A percentile compares a stretch with the other conserved stretches of the same genome.
These are phyloP conservation scores for Hymenochirus boettgeri DNA, from an alignment of 2,113 vertebrate species.

Conservation along the genomic window DNA sequence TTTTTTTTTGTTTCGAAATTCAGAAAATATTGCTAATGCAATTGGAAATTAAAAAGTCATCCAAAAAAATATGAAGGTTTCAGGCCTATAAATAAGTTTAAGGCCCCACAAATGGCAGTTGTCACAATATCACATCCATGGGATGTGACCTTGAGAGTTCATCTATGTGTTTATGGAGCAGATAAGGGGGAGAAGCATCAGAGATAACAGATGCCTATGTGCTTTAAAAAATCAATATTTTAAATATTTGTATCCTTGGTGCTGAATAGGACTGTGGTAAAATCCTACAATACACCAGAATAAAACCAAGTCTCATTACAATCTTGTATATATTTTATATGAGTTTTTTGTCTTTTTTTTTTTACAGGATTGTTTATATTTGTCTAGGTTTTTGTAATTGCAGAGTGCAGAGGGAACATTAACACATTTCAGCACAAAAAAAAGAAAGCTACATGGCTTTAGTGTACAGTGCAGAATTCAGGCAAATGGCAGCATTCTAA, in stretches of 20 bases:
- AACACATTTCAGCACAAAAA: constrained; percentile 2
- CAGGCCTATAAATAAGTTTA: neutral
- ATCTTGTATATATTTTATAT: neutral
- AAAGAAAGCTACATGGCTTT: neutral
- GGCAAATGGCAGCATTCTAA: constrained; percentile 9
- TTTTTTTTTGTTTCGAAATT: no score
- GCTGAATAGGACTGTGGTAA: neutral
- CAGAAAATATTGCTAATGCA: no score
- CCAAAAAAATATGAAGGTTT: neutral
- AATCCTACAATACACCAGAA: neutral
- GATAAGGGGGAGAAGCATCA: neutral
- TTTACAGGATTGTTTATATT: neutral
- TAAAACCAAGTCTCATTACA: neutral
- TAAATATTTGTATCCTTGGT: neutral
- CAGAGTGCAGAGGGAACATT: neutral
- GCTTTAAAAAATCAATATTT: neutral
- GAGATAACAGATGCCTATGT: neutral
- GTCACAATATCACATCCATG: neutral
- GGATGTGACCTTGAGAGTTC: neutral
- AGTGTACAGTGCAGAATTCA: neutral
- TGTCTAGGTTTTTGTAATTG: no score
- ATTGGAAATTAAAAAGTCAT: neutral
- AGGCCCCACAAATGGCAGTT: neutral
- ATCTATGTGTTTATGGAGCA: neutral
- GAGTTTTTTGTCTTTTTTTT: neutral